phyloP scores from a whole-genome alignment of 2,888 invertebrate genomes.

The Leptura quadrifasciata region DNA sequence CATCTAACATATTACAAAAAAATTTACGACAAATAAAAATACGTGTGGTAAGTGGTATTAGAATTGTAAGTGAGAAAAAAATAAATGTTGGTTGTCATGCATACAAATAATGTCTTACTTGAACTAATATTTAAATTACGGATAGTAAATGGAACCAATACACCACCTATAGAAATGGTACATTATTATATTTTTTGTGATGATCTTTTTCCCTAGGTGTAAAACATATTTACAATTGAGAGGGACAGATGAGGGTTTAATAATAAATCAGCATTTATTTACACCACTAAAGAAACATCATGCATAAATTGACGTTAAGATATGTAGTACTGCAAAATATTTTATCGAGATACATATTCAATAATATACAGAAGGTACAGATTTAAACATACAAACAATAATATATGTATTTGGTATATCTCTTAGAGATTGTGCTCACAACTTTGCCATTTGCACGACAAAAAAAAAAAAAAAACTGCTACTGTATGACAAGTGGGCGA shows the following conservation, averaged over 20 bases:
- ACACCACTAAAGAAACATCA: conserved; percentile 29
- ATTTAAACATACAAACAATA: too few relatives aligned
- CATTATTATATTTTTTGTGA: conserved; percentile 21
- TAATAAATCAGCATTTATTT: conserved; percentile 9
- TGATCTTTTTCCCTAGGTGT: background rate
- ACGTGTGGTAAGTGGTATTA: conserved; percentile 35
- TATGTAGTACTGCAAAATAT: conserved; percentile 25
- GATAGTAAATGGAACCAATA: conserved; percentile 57
- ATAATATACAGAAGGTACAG: too few relatives aligned
- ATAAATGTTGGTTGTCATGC: conserved; percentile 43
- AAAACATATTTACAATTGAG: conserved; percentile 16
- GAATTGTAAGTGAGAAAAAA: conserved; percentile 29
- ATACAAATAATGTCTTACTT: conserved; percentile 55
- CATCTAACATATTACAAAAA: conserved; percentile 35
- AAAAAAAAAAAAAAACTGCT: background rate
- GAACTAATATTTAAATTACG: conserved; percentile 57
- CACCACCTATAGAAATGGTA: conserved; percentile 55
- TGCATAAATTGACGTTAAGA: conserved; percentile 32
- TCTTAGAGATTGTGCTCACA: background rate
- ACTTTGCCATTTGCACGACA: background rate
- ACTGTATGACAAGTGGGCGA: background rate
- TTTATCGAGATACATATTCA: background rate
- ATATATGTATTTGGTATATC: too few relatives aligned
- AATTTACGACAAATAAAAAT: conserved; percentile 23
- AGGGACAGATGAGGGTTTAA: conserved; percentile 12